Evolutionary conservation across 2,113 vertebrate species (phyloP), one percentile per base, ranked within the genome.

Genomic region (Sardina pilchardus): DNA sequence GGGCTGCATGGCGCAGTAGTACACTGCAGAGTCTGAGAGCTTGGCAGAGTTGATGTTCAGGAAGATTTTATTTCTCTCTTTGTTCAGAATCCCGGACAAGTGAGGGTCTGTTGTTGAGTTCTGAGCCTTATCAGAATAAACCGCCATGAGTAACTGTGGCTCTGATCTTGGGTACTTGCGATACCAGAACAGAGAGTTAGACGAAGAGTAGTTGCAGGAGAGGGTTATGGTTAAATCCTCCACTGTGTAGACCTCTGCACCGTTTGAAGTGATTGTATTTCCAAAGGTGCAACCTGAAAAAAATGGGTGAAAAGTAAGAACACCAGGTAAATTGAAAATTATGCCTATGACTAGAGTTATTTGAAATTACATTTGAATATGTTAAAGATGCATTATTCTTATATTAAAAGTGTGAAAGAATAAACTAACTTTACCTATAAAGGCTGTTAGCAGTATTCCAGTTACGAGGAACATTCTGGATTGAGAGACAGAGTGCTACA

Each of bases 1-100:
- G 88, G 85, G 83, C 82, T 50, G 24, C 83, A 89, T 34, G 36
- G 88, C 88, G 81, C 85, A 89, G 81, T 89, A 87, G 47, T 88
- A 88, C 24, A 56, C 26, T 9, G 83, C 88, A 10, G 85, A 78
- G 81, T 86, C 85, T 86, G 34, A 36, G 67, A 86, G 63, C 83
- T 84, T 19, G 42, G 53, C 83, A 83, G 81, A 50, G 16, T 83
- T 86, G 67, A 88, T 83, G 7, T 45, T 9, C 24, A 87, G 84
- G 78, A 82, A 0, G 21, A 85, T 75, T 26, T 0, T 4, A 10
- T 26, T 83, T 14, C 78, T 53, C 16, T 78, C 42, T 39, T 36
- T 80, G 39, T 45, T 36, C 81, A 56, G 53, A 19, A 19, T 56
- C 10, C 16, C 53, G 2, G 14, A 5, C 14, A 56, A 3, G 21